A percentile compares a stretch with the other conserved stretches of the same genome.
These are phyloP conservation scores for Hirtodrosophila cameraria DNA, from an alignment of 2,888 invertebrate species.

Conservation along the genomic window DNA sequence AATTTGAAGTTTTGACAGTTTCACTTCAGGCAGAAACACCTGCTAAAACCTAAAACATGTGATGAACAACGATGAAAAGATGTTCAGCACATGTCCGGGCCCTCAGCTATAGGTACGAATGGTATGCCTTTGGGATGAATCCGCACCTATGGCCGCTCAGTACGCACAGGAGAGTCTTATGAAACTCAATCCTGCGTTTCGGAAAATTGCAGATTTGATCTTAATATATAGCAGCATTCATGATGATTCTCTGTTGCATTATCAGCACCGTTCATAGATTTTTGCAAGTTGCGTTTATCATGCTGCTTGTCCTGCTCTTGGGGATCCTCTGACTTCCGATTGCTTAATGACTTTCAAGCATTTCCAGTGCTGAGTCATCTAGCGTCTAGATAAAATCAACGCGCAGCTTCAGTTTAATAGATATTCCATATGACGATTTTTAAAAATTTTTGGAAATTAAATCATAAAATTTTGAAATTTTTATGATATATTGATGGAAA, in stretches of 20 bases:
- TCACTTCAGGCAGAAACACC: not conserved
- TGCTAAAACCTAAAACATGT: slow-evolving; percentile 32
- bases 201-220: too few species aligned
- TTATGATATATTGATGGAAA: too few species aligned
- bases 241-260: not conserved
- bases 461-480: too few species aligned
- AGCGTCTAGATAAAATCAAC: too few species aligned
- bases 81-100: slow-evolving; percentile 1
- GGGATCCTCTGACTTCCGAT: slow-evolving; percentile 14
- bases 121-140: not conserved
- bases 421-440: too few species aligned
- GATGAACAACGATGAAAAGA: slow-evolving; percentile 12
- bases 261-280: too few species aligned
- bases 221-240: not conserved
- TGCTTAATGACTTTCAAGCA: slow-evolving; percentile 43
- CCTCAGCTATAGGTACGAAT: not conserved
- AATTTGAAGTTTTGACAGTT: not conserved
- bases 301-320: too few species aligned
- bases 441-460: too few species aligned
- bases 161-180: not conserved
- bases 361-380: too few species aligned
- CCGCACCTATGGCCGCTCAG: not conserved
- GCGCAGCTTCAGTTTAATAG: too few species aligned
- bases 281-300: too few species aligned
- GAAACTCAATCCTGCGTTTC: slow-evolving; percentile 9